phyloP scores from a whole-genome alignment of 2,797 vertebrate genomes.

The Euphonia xanthogaster region DNA sequence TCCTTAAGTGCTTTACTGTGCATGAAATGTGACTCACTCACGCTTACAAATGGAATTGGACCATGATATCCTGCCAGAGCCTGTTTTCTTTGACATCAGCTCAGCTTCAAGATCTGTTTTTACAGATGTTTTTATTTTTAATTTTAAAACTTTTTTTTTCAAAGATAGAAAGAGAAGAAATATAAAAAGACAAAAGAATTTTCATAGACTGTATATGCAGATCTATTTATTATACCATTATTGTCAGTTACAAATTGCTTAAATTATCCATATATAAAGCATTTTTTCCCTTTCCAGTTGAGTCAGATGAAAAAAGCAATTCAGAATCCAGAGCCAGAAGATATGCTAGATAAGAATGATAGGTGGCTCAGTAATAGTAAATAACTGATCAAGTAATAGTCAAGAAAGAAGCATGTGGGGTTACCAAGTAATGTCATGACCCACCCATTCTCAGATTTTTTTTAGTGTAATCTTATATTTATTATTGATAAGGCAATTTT shows the following conservation, averaged over 20 bases:
- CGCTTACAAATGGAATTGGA: background rate
- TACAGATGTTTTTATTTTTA: background rate
- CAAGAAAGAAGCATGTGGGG: background rate
- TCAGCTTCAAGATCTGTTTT: background rate
- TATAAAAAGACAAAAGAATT: background rate
- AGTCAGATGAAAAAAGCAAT: constrained; percentile 42
- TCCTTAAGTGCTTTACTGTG: background rate
- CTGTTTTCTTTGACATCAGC: background rate
- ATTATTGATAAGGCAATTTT: background rate
- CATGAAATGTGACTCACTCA: background rate
- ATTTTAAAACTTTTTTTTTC: background rate
- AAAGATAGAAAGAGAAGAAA: background rate
- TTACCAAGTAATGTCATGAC: background rate
- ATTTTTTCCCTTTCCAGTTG: background rate
- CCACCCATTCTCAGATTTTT: background rate
- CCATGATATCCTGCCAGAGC: background rate
- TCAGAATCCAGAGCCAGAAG: constrained; percentile 16
- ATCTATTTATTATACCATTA: background rate
- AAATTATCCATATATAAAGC: background rate
- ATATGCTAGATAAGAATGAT: background rate
- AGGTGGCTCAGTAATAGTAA: background rate
- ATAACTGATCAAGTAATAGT: background rate
- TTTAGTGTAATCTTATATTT: background rate
- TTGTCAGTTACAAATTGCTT: background rate
- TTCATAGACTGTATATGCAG: background rate